A percentile compares a stretch with the other conserved stretches of the same genome.
Evolutionary conservation across 2,797 vertebrate species (phyloP).

Genomic region (Lutra lutra): DNA sequence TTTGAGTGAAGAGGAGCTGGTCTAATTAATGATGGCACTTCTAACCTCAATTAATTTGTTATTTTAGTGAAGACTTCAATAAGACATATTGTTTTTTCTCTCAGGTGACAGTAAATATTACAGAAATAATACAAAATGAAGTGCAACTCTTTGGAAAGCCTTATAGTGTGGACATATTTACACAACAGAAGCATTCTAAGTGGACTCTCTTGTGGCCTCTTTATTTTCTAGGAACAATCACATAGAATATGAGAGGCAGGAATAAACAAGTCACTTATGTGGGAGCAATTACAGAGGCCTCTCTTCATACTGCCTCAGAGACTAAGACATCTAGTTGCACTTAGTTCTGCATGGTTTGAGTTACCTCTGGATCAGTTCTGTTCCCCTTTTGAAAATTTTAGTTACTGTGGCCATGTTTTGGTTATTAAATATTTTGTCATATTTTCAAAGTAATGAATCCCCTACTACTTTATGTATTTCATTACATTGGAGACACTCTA

Average conservation of each 20-base stretch:
- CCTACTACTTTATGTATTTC: not conserved
- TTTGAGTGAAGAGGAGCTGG: constrained; percentile 71
- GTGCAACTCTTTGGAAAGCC: constrained; percentile 26
- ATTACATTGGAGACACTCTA: not conserved
- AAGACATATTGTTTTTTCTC: constrained; percentile 59
- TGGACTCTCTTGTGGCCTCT: constrained; percentile 23
- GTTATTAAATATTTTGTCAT: constrained; percentile 1
- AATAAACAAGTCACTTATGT: not conserved
- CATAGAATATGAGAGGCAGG: not conserved
- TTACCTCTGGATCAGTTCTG: not conserved
- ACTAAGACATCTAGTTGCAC: not conserved
- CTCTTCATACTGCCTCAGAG: not conserved
- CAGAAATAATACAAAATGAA: constrained; percentile 62
- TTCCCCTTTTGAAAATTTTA: not conserved
- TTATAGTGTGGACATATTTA: not conserved
- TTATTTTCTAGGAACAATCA: constrained; percentile 25
- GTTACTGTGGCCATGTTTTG: not conserved
- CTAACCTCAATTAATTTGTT: constrained; percentile 81
- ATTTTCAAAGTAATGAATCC: not conserved
- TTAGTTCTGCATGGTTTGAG: not conserved
- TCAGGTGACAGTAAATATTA: constrained; percentile 68
- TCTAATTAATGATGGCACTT: constrained; percentile 83
- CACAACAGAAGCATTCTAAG: not conserved
- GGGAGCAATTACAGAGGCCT: not conserved
- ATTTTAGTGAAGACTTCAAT: constrained; percentile 74